Evolutionary conservation across 1,140 invertebrate species (phyloP).

Genomic region (Achatina immaculata): DNA sequence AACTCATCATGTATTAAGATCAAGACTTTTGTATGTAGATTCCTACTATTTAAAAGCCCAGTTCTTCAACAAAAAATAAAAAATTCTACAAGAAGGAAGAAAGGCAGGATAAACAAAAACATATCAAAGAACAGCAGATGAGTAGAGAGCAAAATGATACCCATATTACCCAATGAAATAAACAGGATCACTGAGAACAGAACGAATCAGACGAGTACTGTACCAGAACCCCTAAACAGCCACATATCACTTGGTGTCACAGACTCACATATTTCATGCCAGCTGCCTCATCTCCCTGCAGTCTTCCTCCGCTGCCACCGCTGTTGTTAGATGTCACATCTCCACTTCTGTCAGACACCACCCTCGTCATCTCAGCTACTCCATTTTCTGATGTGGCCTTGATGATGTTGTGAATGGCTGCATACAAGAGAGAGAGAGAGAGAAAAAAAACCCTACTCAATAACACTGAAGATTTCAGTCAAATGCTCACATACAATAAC

Average conservation of each 20-base stretch:
- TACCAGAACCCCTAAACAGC: background rate
- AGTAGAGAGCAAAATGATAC: too few relatives aligned
- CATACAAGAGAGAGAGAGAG: background rate
- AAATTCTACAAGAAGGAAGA: background rate
- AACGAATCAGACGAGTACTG: too few relatives aligned
- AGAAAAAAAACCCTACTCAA: too few relatives aligned
- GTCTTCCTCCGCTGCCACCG: background rate
- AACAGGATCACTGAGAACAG: background rate
- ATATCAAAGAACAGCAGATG: background rate
- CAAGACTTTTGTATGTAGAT: too few relatives aligned
- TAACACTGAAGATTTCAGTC: too few relatives aligned
- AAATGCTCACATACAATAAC: too few relatives aligned
- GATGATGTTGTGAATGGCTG: slow-evolving; percentile 37
- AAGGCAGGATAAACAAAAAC: background rate
- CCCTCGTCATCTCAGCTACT: background rate
- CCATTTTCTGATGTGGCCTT: slow-evolving; percentile 33
- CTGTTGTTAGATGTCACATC: slow-evolving; percentile 10
- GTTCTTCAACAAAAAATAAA: background rate
- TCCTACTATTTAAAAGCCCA: too few relatives aligned
- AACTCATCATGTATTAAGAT: too few relatives aligned
- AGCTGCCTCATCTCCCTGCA: slow-evolving; percentile 54
- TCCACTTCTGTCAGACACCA: slow-evolving; percentile 21
- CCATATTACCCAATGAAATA: background rate
- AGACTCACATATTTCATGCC: slow-evolving; percentile 41
- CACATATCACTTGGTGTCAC: background rate